Conservation (phyloP, 2,797 vertebrate genomes). For the Aulostomus chinensis region DNA sequence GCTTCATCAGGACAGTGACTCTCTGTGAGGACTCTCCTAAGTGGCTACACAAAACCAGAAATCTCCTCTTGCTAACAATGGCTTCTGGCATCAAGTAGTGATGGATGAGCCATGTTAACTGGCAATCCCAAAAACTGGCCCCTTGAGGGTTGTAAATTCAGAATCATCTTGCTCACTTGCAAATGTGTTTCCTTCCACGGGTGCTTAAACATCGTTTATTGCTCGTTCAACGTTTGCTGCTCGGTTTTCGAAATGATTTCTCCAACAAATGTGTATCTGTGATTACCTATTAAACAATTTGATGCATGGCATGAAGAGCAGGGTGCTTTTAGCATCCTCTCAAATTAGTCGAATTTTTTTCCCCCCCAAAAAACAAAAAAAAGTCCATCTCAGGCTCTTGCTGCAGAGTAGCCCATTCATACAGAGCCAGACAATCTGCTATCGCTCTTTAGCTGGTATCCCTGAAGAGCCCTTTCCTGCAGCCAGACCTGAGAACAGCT, state of each 20-base stretch:
- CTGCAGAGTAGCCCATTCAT: slow-evolving; percentile 37
- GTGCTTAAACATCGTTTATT: too few relatives aligned
- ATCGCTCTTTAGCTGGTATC: slow-evolving; percentile 57
- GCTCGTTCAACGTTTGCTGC: too few relatives aligned
- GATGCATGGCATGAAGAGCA: too few relatives aligned
- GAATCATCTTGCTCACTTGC: slow-evolving; percentile 17
- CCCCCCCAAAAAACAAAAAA: too few relatives aligned
- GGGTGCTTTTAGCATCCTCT: too few relatives aligned
- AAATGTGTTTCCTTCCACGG: slow-evolving; percentile 5
- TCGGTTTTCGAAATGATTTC: too few relatives aligned
- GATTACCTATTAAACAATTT: too few relatives aligned
- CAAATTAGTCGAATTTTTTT: too few relatives aligned
- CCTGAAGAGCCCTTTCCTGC: slow-evolving; percentile 44
- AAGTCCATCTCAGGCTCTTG: slow-evolving; percentile 23
- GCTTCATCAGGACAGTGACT: slow-evolving; percentile 23
- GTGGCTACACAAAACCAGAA: slow-evolving; percentile 11
- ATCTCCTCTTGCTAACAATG: slow-evolving; percentile 33
- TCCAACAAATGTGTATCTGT: too few relatives aligned
- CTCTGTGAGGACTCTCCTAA: slow-evolving; percentile 13
- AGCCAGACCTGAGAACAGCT: slow-evolving; percentile 58
- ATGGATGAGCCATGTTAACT: slow-evolving; percentile 54
- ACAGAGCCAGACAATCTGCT: slow-evolving; percentile 63
- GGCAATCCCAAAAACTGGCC: slow-evolving; percentile 11
- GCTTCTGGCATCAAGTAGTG: slow-evolving; percentile 46
- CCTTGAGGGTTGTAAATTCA: slow-evolving; percentile 40